phyloP scores from a whole-genome alignment of 2,888 invertebrate genomes.

The Leuctra nigra region DNA sequence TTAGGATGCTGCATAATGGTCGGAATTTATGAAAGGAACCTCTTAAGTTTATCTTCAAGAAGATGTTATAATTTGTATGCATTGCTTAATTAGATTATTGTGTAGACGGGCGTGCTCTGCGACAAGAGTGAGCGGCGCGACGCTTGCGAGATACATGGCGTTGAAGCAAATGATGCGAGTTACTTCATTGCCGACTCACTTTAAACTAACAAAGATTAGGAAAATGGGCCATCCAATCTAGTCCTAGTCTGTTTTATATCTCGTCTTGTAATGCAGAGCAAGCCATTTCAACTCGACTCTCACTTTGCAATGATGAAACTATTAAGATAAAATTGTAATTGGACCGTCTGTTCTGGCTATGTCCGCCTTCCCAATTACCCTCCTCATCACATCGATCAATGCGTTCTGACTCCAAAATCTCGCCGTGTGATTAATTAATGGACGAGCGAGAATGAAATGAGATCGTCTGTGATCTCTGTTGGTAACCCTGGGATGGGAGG shows the following conservation, averaged over 20 bases:
- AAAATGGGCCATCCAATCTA: constrained; percentile 17
- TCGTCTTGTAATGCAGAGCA: neutral
- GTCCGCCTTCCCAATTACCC: constrained; percentile 9
- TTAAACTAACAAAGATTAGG: constrained; percentile 15
- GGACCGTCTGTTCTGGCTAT: constrained; percentile 9
- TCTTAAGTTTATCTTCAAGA: neutral
- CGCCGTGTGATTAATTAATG: constrained; percentile 1
- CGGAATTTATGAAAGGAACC: neutral
- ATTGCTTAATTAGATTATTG: constrained; percentile 14
- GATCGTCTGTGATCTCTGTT: constrained; percentile 7
- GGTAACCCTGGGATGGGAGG: constrained; percentile 10
- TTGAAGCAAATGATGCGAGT: too few relatives aligned
- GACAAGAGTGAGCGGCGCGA: too few relatives aligned
- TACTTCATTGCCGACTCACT: too few relatives aligned
- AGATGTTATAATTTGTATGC: constrained; percentile 16
- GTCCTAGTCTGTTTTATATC: constrained; percentile 1
- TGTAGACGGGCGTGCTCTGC: neutral
- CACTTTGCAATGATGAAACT: constrained; percentile 8
- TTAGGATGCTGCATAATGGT: neutral
- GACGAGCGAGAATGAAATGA: neutral
- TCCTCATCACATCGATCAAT: constrained; percentile 9
- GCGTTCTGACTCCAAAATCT: neutral
- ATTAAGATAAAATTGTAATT: constrained; percentile 17
- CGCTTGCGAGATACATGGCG: too few relatives aligned
- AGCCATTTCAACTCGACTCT: constrained; percentile 9